Evolutionary conservation across 2,888 invertebrate genomes (phyloP), one percentile per base, ranked within the genome.

Genomic region (Scaptomyza caliginosa): DNA sequence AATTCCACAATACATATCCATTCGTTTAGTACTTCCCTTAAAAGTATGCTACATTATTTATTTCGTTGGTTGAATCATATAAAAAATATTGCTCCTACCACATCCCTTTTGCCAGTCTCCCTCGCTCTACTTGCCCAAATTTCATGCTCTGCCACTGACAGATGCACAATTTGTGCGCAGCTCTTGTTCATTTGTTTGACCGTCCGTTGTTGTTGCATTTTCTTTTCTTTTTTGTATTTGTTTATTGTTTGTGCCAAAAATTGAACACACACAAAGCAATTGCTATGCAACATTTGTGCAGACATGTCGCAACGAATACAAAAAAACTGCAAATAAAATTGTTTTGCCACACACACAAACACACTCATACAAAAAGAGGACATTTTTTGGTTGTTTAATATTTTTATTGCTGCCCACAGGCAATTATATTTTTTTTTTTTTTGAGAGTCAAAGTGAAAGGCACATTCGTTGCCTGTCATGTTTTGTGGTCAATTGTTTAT

Each of bases 251-350:
- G 40, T 74, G 67, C 67, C 76, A 67, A 76, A 74, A 75, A 71
- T 63, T 71, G 67, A 55, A 69, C 66, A 73, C 67, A 77, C 62
- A 75, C 74, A 76, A 77, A 70, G 70, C 77, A 74, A 79, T 87
- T 85, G 82, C 77, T 67, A 85, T 87, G 83, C 83, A 83, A 87
- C 83, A 85, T 78, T 83, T 87, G 86, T 78, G 60, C 63, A 70
- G 65, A 70, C 65, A 70, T 71, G 70, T 66, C 56, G 50, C 56
- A 59, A 54, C 39, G 55, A 68, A 52, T 67, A 70, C 50, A 50
- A 67, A 48, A 62, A 72, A 63, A 70, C 34, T 40, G 63, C 65
- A 79, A 77, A 83, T 80, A 80, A 72, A 69, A 81, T 80, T 79
- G 75, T 46, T 64, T 43, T 80, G 68, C 84, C 83, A 79, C 64